Evolutionary conservation across 2,888 invertebrate genomes (phyloP).

Genomic region (Lordiphosa fenestrarum): DNA sequence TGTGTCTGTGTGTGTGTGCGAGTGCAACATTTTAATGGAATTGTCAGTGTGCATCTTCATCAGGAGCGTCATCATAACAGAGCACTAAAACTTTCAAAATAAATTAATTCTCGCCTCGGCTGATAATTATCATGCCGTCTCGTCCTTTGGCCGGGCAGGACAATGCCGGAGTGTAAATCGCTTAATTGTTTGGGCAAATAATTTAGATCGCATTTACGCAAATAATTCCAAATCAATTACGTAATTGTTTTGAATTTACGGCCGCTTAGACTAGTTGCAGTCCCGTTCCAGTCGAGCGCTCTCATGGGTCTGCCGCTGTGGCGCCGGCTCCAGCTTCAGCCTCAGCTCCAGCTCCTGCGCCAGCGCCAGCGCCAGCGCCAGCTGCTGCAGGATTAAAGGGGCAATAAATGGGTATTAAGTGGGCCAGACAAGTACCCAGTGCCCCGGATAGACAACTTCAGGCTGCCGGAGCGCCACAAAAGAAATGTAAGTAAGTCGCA

Average conservation of each 20-base stretch:
- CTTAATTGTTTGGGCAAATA: slow-evolving; percentile 49
- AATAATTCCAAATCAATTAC: slow-evolving; percentile 57
- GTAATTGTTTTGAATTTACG: slow-evolving; percentile 46
- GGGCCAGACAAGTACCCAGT: slow-evolving; percentile 48
- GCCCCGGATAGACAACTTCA: slow-evolving; percentile 24
- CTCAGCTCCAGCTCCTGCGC: not conserved
- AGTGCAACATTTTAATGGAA: slow-evolving; percentile 60
- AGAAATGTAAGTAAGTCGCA: slow-evolving; percentile 69
- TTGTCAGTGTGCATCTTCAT: slow-evolving; percentile 47
- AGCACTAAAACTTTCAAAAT: slow-evolving; percentile 30
- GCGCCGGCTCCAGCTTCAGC: no score
- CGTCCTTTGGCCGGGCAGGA: slow-evolving; percentile 9
- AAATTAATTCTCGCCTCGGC: slow-evolving; percentile 44
- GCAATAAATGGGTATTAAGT: slow-evolving; percentile 75
- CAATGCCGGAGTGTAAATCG: not conserved
- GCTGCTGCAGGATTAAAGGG: slow-evolving; percentile 55
- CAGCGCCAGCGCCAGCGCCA: slow-evolving; percentile 26
- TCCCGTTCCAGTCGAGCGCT: not conserved
- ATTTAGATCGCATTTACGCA: slow-evolving; percentile 39
- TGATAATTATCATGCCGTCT: slow-evolving; percentile 25
- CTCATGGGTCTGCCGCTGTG: slow-evolving; percentile 22
- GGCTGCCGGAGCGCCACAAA: slow-evolving; percentile 45
- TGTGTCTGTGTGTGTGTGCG: slow-evolving; percentile 9
- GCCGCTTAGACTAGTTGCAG: no score
- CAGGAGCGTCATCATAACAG: slow-evolving; percentile 18